A percentile compares a stretch with the other conserved stretches of the same genome.
Evolutionary conservation across 2,797 vertebrate genomes (phyloP).

Genomic region (Premnoplex brunnescens): DNA sequence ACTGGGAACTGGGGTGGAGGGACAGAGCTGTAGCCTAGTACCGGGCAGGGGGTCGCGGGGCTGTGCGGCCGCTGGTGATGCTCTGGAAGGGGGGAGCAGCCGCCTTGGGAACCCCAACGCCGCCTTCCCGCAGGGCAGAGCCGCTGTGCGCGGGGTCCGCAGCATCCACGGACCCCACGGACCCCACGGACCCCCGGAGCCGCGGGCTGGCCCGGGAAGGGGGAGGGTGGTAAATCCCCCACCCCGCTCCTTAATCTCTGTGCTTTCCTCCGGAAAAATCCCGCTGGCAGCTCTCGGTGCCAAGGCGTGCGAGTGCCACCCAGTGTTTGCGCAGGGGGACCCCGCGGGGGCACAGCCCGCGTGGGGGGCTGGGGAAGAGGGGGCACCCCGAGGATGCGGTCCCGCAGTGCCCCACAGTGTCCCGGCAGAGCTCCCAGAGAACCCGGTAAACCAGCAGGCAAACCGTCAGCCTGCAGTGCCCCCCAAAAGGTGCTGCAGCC

Average conservation of each 20-base stretch:
- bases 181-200: not conserved
- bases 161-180: not conserved
- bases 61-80: not conserved
- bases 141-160: not conserved
- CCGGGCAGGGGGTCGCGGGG: not conserved
- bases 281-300: not conserved
- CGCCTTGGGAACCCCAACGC: not conserved
- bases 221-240: not conserved
- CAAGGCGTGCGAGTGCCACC: conserved; percentile 53
- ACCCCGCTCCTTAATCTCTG: not conserved
- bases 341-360: not conserved
- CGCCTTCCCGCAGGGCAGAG: not conserved
- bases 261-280: not conserved
- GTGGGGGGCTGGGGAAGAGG: not conserved
- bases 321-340: not conserved
- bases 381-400: rapidly evolving
- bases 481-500: not conserved
- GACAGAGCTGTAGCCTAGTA: rapidly evolving
- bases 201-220: not conserved
- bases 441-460: not conserved
- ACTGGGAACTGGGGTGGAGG: not conserved
- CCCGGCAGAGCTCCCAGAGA: not conserved
- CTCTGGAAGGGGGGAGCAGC: not conserved
- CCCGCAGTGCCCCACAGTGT: not conserved
- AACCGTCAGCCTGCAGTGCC: not conserved